Base-by-base conservation (phyloP, 2,888 invertebrate species). In the Sturmia bella region DNA sequence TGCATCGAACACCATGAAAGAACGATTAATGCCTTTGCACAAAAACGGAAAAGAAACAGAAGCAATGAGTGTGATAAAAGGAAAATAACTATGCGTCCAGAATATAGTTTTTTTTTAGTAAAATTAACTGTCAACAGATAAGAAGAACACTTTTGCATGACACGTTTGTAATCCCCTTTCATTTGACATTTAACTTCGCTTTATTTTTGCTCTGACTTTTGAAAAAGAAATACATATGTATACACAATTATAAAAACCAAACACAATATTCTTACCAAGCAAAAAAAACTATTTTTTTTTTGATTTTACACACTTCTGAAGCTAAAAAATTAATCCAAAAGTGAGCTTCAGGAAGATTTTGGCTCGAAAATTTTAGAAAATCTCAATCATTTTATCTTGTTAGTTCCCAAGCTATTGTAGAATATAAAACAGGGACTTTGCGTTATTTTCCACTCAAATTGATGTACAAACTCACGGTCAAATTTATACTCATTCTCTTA, bases 81-180 rank as follows among this genome's bases (percentile, higher is more conserved):
- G n/a, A 19, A 24, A 59, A 52, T 0, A 72, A 37, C 32, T 41
- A 6, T 41, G 54, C 19, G 39, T 61, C 37, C 45, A 78, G 41
- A 72, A 72, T 78, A 59, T 50, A 41, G 45, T 78, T 72, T 57
- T 45, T 57, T 45, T 72, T 72, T 57, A 50, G 13, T 41, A 74
- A 78, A 74, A 73, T 74, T 50, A 69, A 74, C 74, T 82, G 82
- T 82, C 82, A 78, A 74, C 82, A 70, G 82, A 82, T 78, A 81
- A 77, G 57, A 63, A 69, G 41, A 45, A 70, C 63, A 21, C 24
- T 45, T 19, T 39, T 52, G 43, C 52, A 68, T 3, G 39, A 12
- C 50, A 68, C 52, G 15, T 59, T 11, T 56, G 57, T 43, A 50
- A 66, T 75, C 27, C 50, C 66, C 50, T 41, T 68, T 21, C 41